A percentile compares a stretch with the other conserved stretches of the same genome.
Conservation (phyloP, 2,888 invertebrate genomes). For the Cosmia pyralina region DNA sequence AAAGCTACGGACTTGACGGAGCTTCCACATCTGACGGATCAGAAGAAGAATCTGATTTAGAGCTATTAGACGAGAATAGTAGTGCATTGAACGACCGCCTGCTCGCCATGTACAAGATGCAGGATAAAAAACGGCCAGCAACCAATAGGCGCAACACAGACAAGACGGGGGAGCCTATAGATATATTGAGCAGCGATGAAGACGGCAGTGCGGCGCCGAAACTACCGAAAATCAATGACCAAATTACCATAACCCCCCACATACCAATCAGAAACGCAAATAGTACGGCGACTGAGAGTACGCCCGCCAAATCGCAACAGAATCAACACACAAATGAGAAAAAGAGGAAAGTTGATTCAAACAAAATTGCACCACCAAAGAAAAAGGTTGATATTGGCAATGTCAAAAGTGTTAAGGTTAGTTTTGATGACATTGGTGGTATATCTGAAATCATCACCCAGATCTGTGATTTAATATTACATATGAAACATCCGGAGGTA, state of each 20-base stretch:
- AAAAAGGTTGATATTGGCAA: conserved; percentile 81
- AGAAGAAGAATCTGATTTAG: conserved; percentile 92
- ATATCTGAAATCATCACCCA: conserved; percentile 93
- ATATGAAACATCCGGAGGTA: conserved; percentile 97
- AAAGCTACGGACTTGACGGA: conserved; percentile 92
- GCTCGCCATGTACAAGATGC: conserved; percentile 88
- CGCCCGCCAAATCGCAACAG: conserved; percentile 71
- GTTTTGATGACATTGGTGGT: conserved; percentile 95
- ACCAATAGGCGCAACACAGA: conserved; percentile 80
- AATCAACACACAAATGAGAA: conserved; percentile 77
- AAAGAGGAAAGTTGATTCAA: conserved; percentile 82
- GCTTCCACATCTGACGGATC: conserved; percentile 90
- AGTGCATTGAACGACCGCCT: conserved; percentile 92
- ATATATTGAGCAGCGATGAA: conserved; percentile 86
- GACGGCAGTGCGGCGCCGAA: conserved; percentile 85
- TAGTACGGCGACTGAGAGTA: conserved; percentile 73
- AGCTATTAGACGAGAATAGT: conserved; percentile 95
- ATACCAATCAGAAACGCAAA: conserved; percentile 79
- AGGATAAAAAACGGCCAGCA: conserved; percentile 85
- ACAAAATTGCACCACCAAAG: conserved; percentile 74
- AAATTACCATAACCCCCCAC: conserved; percentile 88
- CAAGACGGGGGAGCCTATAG: conserved; percentile 85
- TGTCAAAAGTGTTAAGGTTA: conserved; percentile 85
- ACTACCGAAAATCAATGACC: conserved; percentile 87
- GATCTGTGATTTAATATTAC: conserved; percentile 94